Percentiles rank a stretch among this genome's conserved stretches.
These are phyloP conservation scores for Clivina fossor DNA, from an alignment of 2,888 invertebrate species.

Conservation along the genomic window DNA sequence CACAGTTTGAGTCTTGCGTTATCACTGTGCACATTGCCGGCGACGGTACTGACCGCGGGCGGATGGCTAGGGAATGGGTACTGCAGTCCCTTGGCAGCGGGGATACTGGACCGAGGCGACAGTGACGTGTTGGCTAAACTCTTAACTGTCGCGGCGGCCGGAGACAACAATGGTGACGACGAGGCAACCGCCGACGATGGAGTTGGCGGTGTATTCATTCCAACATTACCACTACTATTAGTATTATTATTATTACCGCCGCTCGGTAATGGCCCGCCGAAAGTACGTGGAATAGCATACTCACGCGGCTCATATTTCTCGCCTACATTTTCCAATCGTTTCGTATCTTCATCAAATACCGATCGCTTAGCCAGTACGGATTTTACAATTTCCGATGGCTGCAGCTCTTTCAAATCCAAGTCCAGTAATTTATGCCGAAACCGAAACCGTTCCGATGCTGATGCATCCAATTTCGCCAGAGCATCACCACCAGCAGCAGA, in stretches of 20 bases:
- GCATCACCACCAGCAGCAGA: constrained; percentile 60
- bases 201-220: constrained; percentile 33
- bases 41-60: constrained; percentile 55
- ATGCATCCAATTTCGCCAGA: constrained; percentile 56
- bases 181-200: constrained; percentile 29
- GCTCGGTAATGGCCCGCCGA: constrained; percentile 35
- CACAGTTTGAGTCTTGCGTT: constrained; percentile 51
- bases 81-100: constrained; percentile 62
- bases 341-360: constrained; percentile 94
- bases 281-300: constrained; percentile 51
- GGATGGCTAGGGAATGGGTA: constrained; percentile 81
- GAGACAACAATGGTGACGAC: constrained; percentile 36
- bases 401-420: constrained; percentile 74
- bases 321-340: constrained; percentile 84
- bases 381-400: constrained; percentile 92
- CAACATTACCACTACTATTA: constrained; percentile 38
- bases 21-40: constrained; percentile 40
- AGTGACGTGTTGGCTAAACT: constrained; percentile 38
- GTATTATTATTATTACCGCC: no score
- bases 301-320: constrained; percentile 77
- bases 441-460: constrained; percentile 58
- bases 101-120: constrained; percentile 45
- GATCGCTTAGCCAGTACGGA: constrained; percentile 89
- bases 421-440: constrained; percentile 76
- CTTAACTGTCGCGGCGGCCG: constrained; percentile 33